Evolutionary conservation across 2,113 vertebrate species (phyloP).

Genomic region (Cyprinodon tularosa): DNA sequence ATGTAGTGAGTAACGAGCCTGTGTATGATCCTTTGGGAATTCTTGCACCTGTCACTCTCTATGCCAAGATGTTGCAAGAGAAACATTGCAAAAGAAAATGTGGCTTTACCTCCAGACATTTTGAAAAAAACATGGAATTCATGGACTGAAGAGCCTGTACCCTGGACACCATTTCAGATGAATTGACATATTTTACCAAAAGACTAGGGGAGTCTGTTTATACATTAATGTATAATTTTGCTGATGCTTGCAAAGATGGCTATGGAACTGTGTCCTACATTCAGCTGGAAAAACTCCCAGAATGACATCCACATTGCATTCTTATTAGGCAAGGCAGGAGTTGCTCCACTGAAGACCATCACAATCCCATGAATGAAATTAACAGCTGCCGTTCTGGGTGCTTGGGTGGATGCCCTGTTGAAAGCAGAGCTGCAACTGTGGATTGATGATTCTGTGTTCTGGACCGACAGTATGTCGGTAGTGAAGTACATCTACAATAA

Average conservation of each 20-base stretch:
- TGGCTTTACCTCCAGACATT: neutral
- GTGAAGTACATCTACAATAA: neutral
- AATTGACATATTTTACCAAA: neutral
- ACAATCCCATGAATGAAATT: neutral
- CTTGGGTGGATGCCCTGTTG: neutral
- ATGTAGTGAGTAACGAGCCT: neutral
- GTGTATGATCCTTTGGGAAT: neutral
- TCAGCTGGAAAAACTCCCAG: neutral
- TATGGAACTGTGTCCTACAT: neutral
- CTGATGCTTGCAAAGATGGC: neutral
- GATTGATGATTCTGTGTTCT: neutral
- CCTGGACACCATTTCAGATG: neutral
- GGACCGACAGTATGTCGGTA: neutral
- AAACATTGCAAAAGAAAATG: neutral
- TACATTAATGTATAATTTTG: neutral
- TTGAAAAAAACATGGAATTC: neutral
- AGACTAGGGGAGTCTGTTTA: neutral
- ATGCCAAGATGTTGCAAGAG: neutral
- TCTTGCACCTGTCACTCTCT: neutral
- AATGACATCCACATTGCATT: neutral
- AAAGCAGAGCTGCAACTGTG: neutral
- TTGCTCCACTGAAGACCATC: neutral
- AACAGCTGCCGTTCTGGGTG: neutral
- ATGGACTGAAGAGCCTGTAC: neutral
- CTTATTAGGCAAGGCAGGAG: neutral